Evolutionary conservation across 2,113 vertebrate species (phyloP).

Genomic region (Camelus bactrianus): DNA sequence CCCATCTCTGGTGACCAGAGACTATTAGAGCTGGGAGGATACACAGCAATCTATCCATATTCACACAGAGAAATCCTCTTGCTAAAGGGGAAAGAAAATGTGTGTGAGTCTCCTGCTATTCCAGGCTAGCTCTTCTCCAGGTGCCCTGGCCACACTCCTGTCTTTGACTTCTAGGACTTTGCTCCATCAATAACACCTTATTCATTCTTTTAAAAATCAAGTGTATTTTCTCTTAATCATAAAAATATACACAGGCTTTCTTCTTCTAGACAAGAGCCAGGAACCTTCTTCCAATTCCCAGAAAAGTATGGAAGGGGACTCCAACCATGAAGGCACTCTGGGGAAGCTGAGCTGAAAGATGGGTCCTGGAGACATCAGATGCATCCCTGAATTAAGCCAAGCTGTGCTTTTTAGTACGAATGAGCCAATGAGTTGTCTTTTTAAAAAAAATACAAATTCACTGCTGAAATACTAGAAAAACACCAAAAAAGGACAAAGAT

Average conservation of each 20-base stretch:
- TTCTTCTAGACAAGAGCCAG: neutral
- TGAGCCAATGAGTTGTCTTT: neutral
- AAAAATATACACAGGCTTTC: neutral
- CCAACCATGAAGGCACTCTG: neutral
- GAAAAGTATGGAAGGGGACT: neutral
- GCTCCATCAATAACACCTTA: neutral
- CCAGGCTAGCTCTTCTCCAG: neutral
- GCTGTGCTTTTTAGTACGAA: neutral
- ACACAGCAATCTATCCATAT: neutral
- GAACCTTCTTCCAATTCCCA: neutral
- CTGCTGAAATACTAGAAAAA: neutral
- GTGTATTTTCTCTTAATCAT: neutral
- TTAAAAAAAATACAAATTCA: neutral
- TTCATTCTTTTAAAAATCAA: neutral
- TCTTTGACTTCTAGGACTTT: constrained; percentile 3
- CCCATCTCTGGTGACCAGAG: neutral
- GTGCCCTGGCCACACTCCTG: neutral
- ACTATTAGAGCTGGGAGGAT: neutral
- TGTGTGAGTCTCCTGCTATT: neutral
- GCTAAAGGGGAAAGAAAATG: neutral
- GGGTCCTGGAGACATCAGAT: neutral
- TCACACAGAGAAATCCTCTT: neutral
- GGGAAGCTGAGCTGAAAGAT: neutral
- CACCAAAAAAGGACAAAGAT: neutral
- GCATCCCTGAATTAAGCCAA: neutral